A percentile compares a stretch with the other conserved stretches of the same genome.
phyloP scores from a whole-genome alignment of 2,797 vertebrate genomes.

The Hypotaenidia philippensis region DNA sequence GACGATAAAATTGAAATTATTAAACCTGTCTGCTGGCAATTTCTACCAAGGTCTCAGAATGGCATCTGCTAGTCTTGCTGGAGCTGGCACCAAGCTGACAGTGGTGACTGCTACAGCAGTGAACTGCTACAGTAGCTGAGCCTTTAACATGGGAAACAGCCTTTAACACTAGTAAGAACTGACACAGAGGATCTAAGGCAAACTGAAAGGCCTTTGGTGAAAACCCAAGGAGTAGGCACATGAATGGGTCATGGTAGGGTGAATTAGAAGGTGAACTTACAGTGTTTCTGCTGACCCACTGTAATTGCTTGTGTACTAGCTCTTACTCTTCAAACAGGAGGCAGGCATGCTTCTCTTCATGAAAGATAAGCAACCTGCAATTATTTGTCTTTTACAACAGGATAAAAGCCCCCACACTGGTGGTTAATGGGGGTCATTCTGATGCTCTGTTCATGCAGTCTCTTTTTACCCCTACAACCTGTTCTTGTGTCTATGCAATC shows the following conservation, averaged over 20 bases:
- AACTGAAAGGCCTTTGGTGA: background rate
- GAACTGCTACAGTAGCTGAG: background rate
- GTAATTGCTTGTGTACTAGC: background rate
- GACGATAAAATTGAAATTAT: background rate
- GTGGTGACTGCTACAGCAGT: background rate
- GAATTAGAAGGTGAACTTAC: background rate
- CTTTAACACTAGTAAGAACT: background rate
- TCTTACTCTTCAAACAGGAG: background rate
- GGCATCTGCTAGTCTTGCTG: background rate
- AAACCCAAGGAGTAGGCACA: background rate
- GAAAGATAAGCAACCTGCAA: background rate
- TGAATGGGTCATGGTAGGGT: background rate
- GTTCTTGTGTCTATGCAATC: background rate
- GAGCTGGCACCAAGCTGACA: rapidly evolving
- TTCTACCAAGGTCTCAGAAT: background rate
- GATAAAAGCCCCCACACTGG: background rate
- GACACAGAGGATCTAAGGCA: background rate
- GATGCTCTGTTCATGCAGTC: background rate
- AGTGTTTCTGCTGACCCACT: background rate
- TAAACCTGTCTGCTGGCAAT: background rate
- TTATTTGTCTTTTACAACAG: background rate
- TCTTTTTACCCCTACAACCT: background rate
- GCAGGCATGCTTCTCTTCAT: background rate
- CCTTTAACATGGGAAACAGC: background rate
- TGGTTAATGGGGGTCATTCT: background rate